A percentile compares a stretch with the other conserved stretches of the same genome.
Evolutionary conservation across 2,797 vertebrate species (phyloP).

Genomic region (Intellagama lesueurii): DNA sequence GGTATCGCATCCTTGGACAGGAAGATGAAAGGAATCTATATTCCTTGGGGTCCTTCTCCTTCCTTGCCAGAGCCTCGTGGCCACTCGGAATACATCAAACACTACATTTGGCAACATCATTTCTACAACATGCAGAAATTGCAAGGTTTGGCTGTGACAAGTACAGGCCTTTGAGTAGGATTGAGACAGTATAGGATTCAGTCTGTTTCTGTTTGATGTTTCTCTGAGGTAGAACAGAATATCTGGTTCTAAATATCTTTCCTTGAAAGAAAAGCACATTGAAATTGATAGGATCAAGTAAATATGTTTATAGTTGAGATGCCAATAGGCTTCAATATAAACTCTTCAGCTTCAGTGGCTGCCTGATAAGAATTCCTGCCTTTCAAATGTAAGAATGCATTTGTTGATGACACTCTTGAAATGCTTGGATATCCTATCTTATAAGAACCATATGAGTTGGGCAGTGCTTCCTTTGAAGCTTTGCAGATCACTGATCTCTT

Average conservation of each 20-base stretch:
- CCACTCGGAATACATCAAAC: too few species aligned
- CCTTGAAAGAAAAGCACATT: neutral
- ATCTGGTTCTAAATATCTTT: neutral
- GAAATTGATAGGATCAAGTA: neutral
- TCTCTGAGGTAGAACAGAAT: too few species aligned
- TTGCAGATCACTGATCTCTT: neutral
- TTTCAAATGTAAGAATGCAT: neutral
- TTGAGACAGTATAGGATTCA: too few species aligned
- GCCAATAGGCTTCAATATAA: neutral
- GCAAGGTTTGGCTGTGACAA: too few species aligned
- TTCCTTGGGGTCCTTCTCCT: too few species aligned
- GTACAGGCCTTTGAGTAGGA: too few species aligned
- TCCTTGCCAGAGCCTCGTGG: too few species aligned
- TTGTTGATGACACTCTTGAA: neutral
- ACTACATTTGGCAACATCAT: too few species aligned
- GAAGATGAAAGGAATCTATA: too few species aligned
- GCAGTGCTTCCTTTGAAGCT: neutral
- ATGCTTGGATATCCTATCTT: fast-evolving
- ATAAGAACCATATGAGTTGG: fast-evolving
- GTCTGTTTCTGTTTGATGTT: too few species aligned
- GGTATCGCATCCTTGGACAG: too few species aligned
- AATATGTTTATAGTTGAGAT: neutral
- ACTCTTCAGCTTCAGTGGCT: neutral
- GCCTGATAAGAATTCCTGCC: neutral
- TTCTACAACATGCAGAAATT: too few species aligned